Evolutionary conservation across 2,797 vertebrate species (phyloP).

Genomic region (Onychomys torridus): DNA sequence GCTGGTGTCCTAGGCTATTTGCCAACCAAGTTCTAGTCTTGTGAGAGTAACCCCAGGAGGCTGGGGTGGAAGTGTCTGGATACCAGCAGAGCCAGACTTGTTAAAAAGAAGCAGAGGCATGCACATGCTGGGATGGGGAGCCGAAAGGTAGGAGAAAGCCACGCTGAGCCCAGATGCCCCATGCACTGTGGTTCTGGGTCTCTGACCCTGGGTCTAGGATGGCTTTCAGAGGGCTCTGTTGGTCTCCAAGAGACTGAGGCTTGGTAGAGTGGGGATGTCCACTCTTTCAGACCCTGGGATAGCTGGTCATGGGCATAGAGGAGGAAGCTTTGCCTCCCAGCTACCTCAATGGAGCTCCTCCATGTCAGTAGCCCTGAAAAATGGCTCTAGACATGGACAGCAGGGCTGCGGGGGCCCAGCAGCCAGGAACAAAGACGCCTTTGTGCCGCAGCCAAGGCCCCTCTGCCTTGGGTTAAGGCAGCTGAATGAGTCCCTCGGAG

Average conservation of each 20-base stretch:
- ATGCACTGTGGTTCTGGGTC: accelerated
- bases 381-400: conserved; percentile 73
- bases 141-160: not conserved
- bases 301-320: not conserved
- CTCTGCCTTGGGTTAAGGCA: conserved; percentile 82
- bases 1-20: accelerated
- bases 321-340: conserved; percentile 16
- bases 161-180: not conserved
- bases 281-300: not conserved
- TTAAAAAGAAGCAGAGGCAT: not conserved
- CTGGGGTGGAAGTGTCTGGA: not conserved
- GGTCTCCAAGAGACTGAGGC: not conserved
- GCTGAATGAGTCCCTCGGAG: conserved; percentile 83
- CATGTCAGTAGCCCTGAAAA: not conserved
- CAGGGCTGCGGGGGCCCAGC: conserved; percentile 79
- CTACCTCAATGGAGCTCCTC: not conserved
- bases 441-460: conserved; percentile 81
- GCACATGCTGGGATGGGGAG: not conserved
- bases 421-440: conserved; percentile 83
- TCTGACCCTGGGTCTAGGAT: not conserved
- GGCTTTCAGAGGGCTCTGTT: not conserved
- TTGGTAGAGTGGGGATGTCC: accelerated
- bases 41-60: not conserved
- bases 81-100: not conserved
- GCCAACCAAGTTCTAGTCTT: not conserved